Conservation (phyloP, 2,797 vertebrate species). For the Pantherophis vulpinus region DNA sequence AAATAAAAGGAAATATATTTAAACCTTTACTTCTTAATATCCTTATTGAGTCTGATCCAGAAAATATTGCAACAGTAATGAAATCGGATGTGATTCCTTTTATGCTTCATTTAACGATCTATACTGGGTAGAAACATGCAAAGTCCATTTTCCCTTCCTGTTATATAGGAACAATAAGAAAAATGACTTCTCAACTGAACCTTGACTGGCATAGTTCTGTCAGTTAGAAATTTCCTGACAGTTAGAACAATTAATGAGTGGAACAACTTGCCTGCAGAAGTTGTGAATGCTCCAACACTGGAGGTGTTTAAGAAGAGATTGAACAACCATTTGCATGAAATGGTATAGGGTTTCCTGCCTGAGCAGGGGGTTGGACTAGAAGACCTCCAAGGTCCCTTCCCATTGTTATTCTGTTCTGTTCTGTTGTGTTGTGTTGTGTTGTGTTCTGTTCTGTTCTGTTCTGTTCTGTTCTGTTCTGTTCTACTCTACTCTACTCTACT, state of each 20-base stretch:
- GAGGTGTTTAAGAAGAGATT: neutral
- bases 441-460: accelerated
- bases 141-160: neutral
- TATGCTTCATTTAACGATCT: neutral
- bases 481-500: too few species aligned
- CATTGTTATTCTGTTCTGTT: too few species aligned
- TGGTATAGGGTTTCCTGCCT: neutral
- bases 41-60: too few species aligned
- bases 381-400: too few species aligned
- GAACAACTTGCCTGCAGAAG: neutral
- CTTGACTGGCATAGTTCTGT: neutral
- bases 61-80: too few species aligned
- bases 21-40: too few species aligned
- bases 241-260: neutral
- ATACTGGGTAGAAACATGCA: neutral
- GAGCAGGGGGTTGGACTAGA: neutral
- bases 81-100: neutral
- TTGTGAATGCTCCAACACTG: neutral
- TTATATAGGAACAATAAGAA: neutral
- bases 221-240: neutral
- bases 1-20: too few species aligned
- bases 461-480: too few species aligned
- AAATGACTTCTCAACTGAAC: neutral
- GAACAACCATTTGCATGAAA: neutral
- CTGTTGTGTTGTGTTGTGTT: too few species aligned